Base-by-base conservation (phyloP, 2,888 invertebrate species). In the Andrena bicolor region DNA sequence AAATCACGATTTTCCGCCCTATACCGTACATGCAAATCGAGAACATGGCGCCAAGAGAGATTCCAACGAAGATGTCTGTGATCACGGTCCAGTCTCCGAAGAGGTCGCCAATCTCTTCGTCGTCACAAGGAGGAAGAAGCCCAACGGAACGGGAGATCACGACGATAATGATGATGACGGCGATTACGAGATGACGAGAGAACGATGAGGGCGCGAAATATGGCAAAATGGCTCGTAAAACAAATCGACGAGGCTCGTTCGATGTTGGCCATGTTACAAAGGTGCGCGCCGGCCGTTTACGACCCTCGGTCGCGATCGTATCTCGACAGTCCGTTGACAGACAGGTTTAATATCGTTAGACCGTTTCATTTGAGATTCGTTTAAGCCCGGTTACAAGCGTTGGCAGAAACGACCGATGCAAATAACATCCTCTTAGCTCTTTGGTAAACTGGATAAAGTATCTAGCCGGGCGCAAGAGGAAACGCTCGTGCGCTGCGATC, bases 161-260 rank as follows among this genome's bases (percentile, higher is more conserved):
- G 79, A 83, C 79, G 84, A 87, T 87, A 82, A 87, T 88, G 83
- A 82, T 79, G 83, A 88, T 78, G 86, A 84, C 69, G 75, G 82
- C 81, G 82, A 83, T 83, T 82, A 84, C 73, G 80, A 76, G 83
- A 83, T 77, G 82, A 83, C 82, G 81, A 82, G 80, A 84, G 83
- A 76, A 78, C 82, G 82, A 82, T 72, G 83, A 76, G 80, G 76
- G 83, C 79, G 83, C 83, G 82, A 75, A 82, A 82, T 81, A 83
- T 66, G 80, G 88, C 82, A 83, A 87, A 89, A 86, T 85, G 73
- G 89, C 85, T 85, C 86, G 86, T 90, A 88, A 90, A 91, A 86
- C 89, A 87, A 90, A 90, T 90, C 89, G 86, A 90, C 86, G 82
- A 86, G 76, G 56, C 79, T 86, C 82, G 74, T 87, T 86, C 84